Evolutionary conservation across 2,888 invertebrate genomes (phyloP), one percentile per base, ranked within the genome.

Genomic region (Spatulosminthurus flaviceps): DNA sequence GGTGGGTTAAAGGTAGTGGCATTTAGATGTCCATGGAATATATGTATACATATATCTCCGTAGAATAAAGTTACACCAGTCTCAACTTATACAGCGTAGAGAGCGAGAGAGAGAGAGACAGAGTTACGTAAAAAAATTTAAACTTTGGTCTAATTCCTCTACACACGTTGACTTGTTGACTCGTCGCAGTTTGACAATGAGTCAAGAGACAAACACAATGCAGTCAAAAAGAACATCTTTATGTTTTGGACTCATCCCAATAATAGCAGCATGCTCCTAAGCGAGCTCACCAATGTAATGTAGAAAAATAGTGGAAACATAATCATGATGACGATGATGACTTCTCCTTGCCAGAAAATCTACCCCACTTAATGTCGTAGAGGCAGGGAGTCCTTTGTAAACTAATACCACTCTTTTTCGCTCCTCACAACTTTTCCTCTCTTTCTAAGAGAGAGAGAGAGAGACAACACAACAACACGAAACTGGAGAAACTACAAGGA

Each of bases 191-290:
- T 72, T 72, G 72, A 72, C 72, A 51, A 72, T 72, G 72, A 72
- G 72, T 72, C 72, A 72, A 72, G 43, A 43, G 72, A 72, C 21
- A 21, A 72, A 24, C 43, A 72, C 72, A 72, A 43, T 72, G 22
- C 72, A 41, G 24, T 19, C 24, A 41, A 72, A 34, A 70, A 41
- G 29, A 34, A 43, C 24, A 51, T 43, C 5, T 71, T 71, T 71
- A 71, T 41, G 41, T 71, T 71, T 72, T 72, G 72, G 72, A 72
- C 72, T 19, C 7, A 72, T 72, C 72, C 72, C 72, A 72, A 72
- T 43, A 51, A 72, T 19, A 72, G 72, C 72, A 72, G 41, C 41
- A 72, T 72, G 42, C 42, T 34, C 41, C 28, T n/a, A n/a, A n/a
- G 19, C 13, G 26, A 26, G 9, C 72, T 72, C 51, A 51, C 51